Percentiles rank a stretch among this genome's conserved stretches.
Evolutionary conservation across 1,140 invertebrate species (phyloP).

Genomic region (Parasteatoda tepidariorum): DNA sequence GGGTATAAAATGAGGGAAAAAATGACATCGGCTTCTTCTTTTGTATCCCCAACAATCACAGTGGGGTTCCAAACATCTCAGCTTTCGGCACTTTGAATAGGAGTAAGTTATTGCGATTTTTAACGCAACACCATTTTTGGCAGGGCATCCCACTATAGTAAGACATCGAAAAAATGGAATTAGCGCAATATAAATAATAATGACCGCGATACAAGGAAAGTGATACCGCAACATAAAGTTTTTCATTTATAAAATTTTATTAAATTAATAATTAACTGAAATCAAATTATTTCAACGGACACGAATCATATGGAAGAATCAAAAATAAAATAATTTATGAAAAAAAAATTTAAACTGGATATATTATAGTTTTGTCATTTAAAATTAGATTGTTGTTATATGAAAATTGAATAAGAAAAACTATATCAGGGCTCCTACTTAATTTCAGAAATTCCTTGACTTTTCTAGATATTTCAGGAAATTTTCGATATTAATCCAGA

Average conservation of each 20-base stretch:
- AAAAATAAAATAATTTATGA: neutral
- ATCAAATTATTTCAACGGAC: neutral
- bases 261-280: neutral
- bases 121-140: conserved; percentile 30
- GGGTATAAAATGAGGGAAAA: conserved; percentile 18
- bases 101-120: conserved; percentile 43
- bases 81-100: conserved; percentile 20
- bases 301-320: neutral
- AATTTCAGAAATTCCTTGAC: no score
- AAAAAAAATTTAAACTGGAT: no score
- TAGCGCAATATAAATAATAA: neutral
- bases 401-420: no score
- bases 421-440: no score
- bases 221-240: neutral
- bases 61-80: conserved; percentile 39
- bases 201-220: neutral
- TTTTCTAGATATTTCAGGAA: no score
- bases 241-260: neutral
- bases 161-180: neutral
- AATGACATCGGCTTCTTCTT: conserved; percentile 44
- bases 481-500: no score
- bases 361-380: no score
- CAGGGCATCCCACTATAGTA: conserved; percentile 18
- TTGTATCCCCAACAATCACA: conserved; percentile 50
- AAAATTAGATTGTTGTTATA: no score